Conservation (phyloP, 23 tunicate genomes). For the Halocynthia roretzi region DNA sequence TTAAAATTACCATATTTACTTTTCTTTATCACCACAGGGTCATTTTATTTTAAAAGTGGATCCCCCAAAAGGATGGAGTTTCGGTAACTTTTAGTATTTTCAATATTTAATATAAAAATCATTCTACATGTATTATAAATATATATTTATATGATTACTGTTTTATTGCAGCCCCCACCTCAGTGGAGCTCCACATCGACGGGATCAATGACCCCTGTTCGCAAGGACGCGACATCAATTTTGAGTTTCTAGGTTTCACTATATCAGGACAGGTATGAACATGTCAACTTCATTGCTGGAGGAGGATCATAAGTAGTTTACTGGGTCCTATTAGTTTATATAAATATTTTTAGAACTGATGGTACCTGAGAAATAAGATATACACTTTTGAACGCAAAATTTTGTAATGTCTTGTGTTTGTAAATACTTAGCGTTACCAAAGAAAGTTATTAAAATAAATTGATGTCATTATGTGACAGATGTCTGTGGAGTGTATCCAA, state of each 20-base stretch:
- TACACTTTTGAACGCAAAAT: too few relatives aligned
- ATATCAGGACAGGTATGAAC: slow-evolving; percentile 68
- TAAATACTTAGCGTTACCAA: too few relatives aligned
- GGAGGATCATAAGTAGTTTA: background rate
- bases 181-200: slow-evolving; percentile 68
- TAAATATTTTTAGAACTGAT: too few relatives aligned
- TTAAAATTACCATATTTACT: background rate
- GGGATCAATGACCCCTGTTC: slow-evolving; percentile 79
- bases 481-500: too few relatives aligned
- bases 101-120: background rate
- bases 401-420: too few relatives aligned
- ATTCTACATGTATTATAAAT: background rate
- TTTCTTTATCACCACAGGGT: slow-evolving; percentile 44
- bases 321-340: background rate
- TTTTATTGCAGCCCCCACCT: slow-evolving; percentile 62
- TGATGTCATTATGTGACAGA: too few relatives aligned
- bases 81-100: slow-evolving; percentile 51
- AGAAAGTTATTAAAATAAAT: too few relatives aligned
- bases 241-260: slow-evolving; percentile 74
- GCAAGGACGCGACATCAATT: slow-evolving; percentile 76
- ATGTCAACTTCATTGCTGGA: background rate
- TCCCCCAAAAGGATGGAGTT: slow-evolving; percentile 88
- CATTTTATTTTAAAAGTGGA: slow-evolving; percentile 57
- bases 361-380: too few relatives aligned
- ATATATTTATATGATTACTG: background rate